Evolutionary conservation across 64 coral and sea anemone genomes (phyloP).

Genomic region (Montipora foliosa): DNA sequence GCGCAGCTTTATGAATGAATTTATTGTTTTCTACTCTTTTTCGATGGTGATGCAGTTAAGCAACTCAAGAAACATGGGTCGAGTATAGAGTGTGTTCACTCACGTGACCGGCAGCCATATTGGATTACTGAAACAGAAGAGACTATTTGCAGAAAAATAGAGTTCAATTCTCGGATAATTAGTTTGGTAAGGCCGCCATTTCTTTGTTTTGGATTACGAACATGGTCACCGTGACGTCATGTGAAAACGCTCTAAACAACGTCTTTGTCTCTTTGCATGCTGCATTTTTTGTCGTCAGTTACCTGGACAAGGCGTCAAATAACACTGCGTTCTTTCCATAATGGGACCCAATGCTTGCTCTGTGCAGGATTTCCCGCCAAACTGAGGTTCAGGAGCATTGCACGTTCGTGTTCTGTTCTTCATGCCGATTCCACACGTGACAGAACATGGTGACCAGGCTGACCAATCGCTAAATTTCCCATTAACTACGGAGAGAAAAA

Average conservation of each 20-base stretch:
- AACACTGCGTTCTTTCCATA: constrained; percentile 79
- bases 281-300: neutral
- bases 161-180: too few relatives aligned
- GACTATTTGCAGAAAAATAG: too few relatives aligned
- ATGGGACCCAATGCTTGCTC: constrained; percentile 89
- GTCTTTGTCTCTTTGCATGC: neutral
- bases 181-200: neutral
- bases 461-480: constrained; percentile 91
- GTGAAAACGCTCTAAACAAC: too few relatives aligned
- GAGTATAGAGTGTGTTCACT: too few relatives aligned
- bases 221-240: too few relatives aligned
- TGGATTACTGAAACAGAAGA: too few relatives aligned
- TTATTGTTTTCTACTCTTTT: too few relatives aligned
- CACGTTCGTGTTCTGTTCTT: constrained; percentile 92
- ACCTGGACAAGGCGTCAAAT: constrained; percentile 95
- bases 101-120: too few relatives aligned
- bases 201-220: neutral
- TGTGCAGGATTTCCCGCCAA: constrained; percentile 94
- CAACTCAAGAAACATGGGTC: too few relatives aligned
- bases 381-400: constrained; percentile 78
- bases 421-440: constrained; percentile 89
- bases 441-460: constrained; percentile 91
- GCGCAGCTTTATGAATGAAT: too few relatives aligned
- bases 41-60: too few relatives aligned
- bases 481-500: constrained; percentile 55